phyloP scores from a whole-genome alignment of 37 sponge, comb jelly and placozoan species.

The Spongia lamella region DNA sequence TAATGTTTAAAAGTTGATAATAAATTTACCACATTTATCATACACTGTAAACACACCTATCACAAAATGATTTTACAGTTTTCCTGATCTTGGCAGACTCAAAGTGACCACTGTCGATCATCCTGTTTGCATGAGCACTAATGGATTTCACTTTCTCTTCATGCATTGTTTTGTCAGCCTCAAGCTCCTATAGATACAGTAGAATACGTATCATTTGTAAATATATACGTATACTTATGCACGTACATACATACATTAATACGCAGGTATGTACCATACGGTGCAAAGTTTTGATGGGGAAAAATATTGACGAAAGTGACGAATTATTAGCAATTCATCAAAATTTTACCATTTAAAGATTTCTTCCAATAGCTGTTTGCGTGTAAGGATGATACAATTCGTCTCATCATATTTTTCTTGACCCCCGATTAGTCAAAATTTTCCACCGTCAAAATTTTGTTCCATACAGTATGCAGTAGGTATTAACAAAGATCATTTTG shows the following conservation, averaged over 20 bases:
- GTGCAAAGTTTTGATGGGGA: too few species aligned
- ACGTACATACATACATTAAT: neutral
- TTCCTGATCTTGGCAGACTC: slow-evolving; percentile 54
- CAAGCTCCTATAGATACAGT: slow-evolving; percentile 57
- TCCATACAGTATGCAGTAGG: too few species aligned
- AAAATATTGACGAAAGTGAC: too few species aligned
- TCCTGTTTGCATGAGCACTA: slow-evolving; percentile 31
- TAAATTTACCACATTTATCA: neutral
- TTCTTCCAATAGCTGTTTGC: too few species aligned
- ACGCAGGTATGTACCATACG: too few species aligned
- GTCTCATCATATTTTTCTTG: neutral
- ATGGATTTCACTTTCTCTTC: slow-evolving; percentile 49
- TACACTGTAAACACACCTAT: slow-evolving; percentile 29
- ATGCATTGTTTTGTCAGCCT: slow-evolving; percentile 60
- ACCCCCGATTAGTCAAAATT: too few species aligned
- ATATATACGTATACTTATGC: neutral
- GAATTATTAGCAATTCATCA: too few species aligned
- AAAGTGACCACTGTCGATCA: slow-evolving; percentile 66
- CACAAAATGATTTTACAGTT: slow-evolving; percentile 38
- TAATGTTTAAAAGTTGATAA: neutral
- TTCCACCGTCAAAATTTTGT: too few species aligned
- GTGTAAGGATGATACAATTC: too few species aligned
- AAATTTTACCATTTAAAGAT: too few species aligned
- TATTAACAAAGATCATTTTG: too few species aligned
- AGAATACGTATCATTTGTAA: neutral